Conservation (phyloP, 2,113 vertebrate genomes). For the Leptodactylus fuscus region DNA sequence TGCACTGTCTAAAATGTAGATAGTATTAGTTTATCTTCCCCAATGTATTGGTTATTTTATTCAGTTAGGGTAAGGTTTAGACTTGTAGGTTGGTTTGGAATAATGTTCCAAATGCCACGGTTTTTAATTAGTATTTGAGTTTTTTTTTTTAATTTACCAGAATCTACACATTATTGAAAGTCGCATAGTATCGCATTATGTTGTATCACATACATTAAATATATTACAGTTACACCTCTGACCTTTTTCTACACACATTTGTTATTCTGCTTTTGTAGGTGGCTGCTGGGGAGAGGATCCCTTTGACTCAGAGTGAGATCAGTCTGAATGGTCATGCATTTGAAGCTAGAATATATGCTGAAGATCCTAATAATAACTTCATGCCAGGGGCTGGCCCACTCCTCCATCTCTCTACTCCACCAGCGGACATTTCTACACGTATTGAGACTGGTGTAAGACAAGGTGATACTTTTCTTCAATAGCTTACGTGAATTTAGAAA, state of each 20-base stretch:
- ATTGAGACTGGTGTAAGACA: slow-evolving; percentile 96
- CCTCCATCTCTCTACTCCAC: slow-evolving; percentile 88
- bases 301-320: slow-evolving; percentile 90
- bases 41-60: not conserved
- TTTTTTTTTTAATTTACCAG: not conserved
- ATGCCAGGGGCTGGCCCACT: slow-evolving; percentile 91
- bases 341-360: slow-evolving; percentile 95
- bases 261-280: slow-evolving; percentile 80
- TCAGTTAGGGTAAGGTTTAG: not conserved
- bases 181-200: not conserved
- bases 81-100: not conserved
- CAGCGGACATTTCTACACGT: slow-evolving; percentile 78
- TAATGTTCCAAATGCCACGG: not conserved
- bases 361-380: slow-evolving; percentile 92
- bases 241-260: not conserved
- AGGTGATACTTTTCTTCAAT: slow-evolving; percentile 73
- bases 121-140: not conserved
- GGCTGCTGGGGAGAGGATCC: slow-evolving; percentile 92
- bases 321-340: slow-evolving; percentile 88
- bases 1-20: too few species aligned
- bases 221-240: not conserved
- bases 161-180: not conserved
- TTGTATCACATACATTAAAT: not conserved
- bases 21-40: too few species aligned
- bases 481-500: not conserved